Percentiles rank a stretch among this genome's conserved stretches.
Evolutionary conservation across 2,113 vertebrate genomes (phyloP).

Genomic region (Notiomystis cincta): DNA sequence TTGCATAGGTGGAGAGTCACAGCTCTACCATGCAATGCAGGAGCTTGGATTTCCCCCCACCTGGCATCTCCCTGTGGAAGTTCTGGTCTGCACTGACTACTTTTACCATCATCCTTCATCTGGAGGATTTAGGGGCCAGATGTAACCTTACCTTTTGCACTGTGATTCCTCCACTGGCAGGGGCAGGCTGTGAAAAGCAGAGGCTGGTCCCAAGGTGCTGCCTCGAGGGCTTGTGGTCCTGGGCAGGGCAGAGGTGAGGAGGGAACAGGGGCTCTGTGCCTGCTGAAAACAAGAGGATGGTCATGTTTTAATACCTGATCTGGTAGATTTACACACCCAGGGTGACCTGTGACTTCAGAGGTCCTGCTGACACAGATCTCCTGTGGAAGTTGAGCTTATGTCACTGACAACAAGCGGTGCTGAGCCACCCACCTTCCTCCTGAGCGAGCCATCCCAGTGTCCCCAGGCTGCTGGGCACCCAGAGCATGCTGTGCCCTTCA

Average conservation of each 20-base stretch:
- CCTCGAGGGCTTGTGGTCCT: fast-evolving
- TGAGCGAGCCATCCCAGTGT: fast-evolving
- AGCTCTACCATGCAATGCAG: not conserved
- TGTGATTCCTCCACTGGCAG: not conserved
- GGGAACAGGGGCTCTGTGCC: not conserved
- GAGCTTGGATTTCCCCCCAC: not conserved
- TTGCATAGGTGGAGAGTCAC: not conserved
- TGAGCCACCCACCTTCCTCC: not conserved
- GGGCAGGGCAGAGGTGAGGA: not conserved
- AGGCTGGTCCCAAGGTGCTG: not conserved
- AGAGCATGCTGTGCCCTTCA: not conserved
- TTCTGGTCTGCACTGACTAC: not conserved
- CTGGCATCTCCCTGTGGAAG: not conserved
- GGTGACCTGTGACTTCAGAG: fast-evolving
- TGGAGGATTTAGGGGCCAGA: not conserved
- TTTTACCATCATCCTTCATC: not conserved
- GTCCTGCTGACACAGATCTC: not conserved
- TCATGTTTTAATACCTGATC: not conserved
- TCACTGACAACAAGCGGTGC: not conserved
- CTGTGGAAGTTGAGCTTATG: not conserved
- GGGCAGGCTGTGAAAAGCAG: not conserved
- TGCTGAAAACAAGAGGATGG: not conserved
- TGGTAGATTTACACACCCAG: not conserved
- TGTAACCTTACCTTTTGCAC: not conserved
- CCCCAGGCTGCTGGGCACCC: not conserved